Base-by-base conservation (phyloP, 2,113 vertebrate species). In the Stigmatopora argus region DNA sequence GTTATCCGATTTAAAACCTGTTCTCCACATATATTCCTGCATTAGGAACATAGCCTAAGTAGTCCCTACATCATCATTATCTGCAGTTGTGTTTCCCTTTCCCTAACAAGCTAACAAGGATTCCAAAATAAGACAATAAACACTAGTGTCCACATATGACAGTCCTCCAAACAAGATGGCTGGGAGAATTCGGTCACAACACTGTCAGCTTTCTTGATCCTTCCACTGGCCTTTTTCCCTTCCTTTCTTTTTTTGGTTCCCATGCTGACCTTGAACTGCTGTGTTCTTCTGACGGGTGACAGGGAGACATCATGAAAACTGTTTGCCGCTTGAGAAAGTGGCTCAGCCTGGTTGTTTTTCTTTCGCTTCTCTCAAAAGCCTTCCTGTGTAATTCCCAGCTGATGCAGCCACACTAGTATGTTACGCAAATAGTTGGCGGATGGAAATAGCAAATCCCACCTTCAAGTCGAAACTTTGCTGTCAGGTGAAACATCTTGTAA, bases 401-500 rank as follows among this genome's bases (percentile, higher is more conserved):
- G 80, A 81, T 73, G 77, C 65, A 53, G 55, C 21, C 21, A 64
- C 60, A 66, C 61, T 61, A 56, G 53, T 56, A 65, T 53, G 67
- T 65, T 73, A 73, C 48, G 21, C 51, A 82, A 75, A 82, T 31
- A 80, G 70, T 75, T 62, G 57, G 62, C 68, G 17, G 66, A 65
- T 74, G 64, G 53, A 82, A 81, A 82, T 62, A 75, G 64, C 53
- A 87, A 79, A 78, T 76, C 64, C 66, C 48, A n/a, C 56, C 70
- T 74, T 71, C 62, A 78, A 78, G 78, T 78, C 66, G 71, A 80
- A 78, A 77, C 71, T 74, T 45, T 1, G n/a, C 67, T 83, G 67
- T 83, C 66, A 83, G 80, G 78, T 79, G 74, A 69, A 79, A 41
- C 74, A 81, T 72, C 57, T 67, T 71, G 66, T 80, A 72, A 81